These are phyloP conservation scores for Ara ararauna DNA, from an alignment of 2,797 vertebrate species.

Conservation along the genomic window DNA sequence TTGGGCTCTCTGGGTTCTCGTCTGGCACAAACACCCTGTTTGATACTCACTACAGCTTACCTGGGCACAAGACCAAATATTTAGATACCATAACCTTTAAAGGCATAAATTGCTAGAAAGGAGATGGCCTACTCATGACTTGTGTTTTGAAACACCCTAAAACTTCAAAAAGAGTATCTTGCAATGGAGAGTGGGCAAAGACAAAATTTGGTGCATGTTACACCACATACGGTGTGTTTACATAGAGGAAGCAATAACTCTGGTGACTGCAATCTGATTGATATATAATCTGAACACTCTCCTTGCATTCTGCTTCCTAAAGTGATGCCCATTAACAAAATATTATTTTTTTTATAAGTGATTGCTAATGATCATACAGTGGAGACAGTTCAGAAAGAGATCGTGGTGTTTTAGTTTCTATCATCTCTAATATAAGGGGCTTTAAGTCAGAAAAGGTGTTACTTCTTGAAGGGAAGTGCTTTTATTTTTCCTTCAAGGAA, in stretches of 20 bases:
- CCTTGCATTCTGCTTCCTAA: background rate
- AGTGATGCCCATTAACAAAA: background rate
- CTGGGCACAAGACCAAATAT: background rate
- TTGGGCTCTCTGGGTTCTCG: background rate
- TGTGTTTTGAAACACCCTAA: background rate
- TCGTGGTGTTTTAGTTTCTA: background rate
- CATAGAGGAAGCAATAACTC: background rate
- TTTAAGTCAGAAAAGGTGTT: background rate
- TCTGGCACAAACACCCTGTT: background rate
- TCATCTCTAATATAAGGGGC: background rate
- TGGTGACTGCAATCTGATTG: background rate
- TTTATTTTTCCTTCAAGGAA: background rate
- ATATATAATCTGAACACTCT: background rate
- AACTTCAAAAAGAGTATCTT: background rate
- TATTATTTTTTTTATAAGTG: background rate
- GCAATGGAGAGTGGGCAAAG: background rate
- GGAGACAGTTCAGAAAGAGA: background rate
- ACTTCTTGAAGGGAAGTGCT: background rate
- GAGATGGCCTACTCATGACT: background rate
- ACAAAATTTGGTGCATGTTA: background rate
- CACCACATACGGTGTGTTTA: rapidly evolving
- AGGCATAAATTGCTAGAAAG: background rate
- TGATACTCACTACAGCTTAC: background rate
- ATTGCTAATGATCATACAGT: background rate
- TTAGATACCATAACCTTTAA: background rate